phyloP scores from a whole-genome alignment of 2,113 vertebrate species.

The Archilochus colubris region DNA sequence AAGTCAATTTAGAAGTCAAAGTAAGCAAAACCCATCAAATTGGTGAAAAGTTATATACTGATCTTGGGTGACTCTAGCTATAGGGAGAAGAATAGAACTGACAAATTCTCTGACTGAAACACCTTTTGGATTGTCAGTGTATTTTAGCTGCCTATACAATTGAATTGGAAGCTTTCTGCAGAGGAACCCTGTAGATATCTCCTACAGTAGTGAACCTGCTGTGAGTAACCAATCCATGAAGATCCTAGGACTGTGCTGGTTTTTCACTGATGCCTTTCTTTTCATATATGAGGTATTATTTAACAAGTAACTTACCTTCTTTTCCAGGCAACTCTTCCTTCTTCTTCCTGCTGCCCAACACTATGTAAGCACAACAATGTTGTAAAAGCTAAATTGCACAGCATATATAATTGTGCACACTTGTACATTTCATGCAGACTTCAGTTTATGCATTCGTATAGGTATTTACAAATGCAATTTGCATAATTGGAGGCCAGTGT shows the following conservation, averaged over 20 bases:
- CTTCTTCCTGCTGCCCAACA: neutral
- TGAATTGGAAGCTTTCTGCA: neutral
- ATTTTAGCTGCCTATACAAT: neutral
- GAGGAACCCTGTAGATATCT: neutral
- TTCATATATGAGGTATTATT: neutral
- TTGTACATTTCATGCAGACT: neutral
- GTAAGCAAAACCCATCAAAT: neutral
- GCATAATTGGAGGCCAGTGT: neutral
- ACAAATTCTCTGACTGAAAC: neutral
- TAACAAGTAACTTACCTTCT: neutral
- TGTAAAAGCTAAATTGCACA: neutral
- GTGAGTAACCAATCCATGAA: neutral
- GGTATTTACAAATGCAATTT: neutral
- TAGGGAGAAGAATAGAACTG: neutral
- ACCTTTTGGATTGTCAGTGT: neutral
- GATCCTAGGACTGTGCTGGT: too few relatives aligned
- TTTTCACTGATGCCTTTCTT: neutral
- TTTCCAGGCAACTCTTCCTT: neutral
- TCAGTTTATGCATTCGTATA: neutral
- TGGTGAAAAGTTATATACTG: neutral
- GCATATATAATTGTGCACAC: neutral
- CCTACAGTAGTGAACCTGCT: neutral
- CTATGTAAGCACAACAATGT: rapidly evolving
- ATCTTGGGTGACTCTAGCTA: neutral
- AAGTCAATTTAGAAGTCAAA: neutral